Evolutionary conservation across 2,113 vertebrate species (phyloP), one percentile per base, ranked within the genome.

Genomic region (Ia io): DNA sequence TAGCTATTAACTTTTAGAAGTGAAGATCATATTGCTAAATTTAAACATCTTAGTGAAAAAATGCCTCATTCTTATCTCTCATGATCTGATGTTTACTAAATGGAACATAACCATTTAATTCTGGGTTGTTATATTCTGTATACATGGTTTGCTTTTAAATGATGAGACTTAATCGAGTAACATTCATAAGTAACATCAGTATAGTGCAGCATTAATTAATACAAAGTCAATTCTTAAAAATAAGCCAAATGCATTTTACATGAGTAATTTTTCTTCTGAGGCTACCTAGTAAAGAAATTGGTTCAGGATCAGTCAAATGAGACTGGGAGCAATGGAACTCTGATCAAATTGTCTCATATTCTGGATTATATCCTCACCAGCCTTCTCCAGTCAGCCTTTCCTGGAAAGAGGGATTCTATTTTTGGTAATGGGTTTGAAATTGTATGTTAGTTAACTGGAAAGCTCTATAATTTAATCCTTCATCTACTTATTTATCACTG

Each of bases 131-230:
- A 5, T 51, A 51, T 71, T 80, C 35, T 61, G 18, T 82, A n/a
- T n/a, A 49, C 32, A 82, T 30, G 16, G 51, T 78, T 96, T 88
- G 13, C 88, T 95, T 82, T 82, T 63, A 70, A 86, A 83, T 28
- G 17, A 67, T 87, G 74, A 20, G 35, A 69, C n/a, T 83, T 65
- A 53, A 63, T 17, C 67, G 53, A 65, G 86, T 47, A 65, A 25
- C 4, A 63, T 47, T 74, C 6, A 7, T 76, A 61, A 83, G 16
- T 76, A 87, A 80, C 56, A 18, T 47, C 67, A 83, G 35, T 67
- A 91, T 37, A 44, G 14, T 1, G 14, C 2, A 47, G 14, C 17
- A 35, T 91, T 85, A 83, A 63, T 49, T 18, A 85, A 70, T 73
- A 23, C 30, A 51, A 67, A 79, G 16, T 42, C 28, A 80, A 59